Evolutionary conservation across 1,140 invertebrate genomes (phyloP).

Genomic region (Procambarus clarkii): DNA sequence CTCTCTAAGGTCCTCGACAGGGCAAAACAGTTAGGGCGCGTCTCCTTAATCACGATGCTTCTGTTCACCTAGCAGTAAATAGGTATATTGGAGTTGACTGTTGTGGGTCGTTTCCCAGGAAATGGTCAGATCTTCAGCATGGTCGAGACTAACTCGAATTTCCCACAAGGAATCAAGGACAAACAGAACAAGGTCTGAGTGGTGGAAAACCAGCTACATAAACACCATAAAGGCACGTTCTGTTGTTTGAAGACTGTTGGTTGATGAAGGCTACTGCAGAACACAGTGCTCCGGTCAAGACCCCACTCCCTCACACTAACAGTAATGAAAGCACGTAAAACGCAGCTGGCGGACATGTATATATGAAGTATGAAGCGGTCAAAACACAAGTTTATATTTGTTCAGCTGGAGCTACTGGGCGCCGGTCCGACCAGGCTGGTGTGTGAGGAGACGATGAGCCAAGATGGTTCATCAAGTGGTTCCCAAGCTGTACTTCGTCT

Average conservation of each 20-base stretch:
- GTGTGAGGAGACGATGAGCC: neutral
- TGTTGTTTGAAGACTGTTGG: neutral
- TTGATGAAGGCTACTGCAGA: neutral
- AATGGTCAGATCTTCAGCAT: no score
- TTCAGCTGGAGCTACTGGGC: neutral
- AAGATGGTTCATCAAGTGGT: neutral
- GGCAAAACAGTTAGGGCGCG: no score
- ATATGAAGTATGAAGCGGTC: neutral
- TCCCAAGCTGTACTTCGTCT: neutral
- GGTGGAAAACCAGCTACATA: neutral
- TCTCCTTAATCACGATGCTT: no score
- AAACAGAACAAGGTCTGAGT: no score
- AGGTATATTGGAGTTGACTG: no score
- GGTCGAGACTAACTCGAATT: no score
- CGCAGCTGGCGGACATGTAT: neutral
- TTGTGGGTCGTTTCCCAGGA: no score
- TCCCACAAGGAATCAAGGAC: no score
- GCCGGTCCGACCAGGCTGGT: neutral
- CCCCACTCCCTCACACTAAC: neutral
- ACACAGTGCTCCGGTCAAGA: neutral
- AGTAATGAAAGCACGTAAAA: neutral
- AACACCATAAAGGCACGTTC: neutral
- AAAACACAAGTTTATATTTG: neutral
- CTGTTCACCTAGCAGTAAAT: no score
- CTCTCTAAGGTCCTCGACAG: no score